Conservation (phyloP, 2,113 vertebrate species). For the Rallus limicola region DNA sequence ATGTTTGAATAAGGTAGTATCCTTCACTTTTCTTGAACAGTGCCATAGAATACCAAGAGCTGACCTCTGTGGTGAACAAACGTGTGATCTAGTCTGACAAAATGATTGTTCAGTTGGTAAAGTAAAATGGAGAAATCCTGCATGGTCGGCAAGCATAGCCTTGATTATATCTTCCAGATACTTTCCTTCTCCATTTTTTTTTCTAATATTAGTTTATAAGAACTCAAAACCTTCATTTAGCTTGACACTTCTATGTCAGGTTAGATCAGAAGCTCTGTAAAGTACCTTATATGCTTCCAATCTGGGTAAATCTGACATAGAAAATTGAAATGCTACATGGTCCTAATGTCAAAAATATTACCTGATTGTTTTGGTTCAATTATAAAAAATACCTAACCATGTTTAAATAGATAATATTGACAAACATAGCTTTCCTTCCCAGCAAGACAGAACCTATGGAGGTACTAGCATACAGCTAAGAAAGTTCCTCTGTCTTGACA, state of each 20-base stretch:
- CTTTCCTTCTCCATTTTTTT: background rate
- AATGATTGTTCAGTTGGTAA: background rate
- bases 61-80: background rate
- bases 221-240: background rate
- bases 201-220: background rate
- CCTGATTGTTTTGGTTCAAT: background rate
- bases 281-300: background rate
- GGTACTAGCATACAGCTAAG: background rate
- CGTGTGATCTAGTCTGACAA: fast-evolving
- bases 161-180: background rate
- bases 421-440: background rate
- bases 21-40: background rate
- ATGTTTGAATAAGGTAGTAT: background rate
- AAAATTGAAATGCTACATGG: background rate
- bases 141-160: background rate
- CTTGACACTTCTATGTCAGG: background rate
- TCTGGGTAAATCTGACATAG: background rate
- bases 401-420: background rate
- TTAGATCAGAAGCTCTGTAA: background rate
- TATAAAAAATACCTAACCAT: background rate
- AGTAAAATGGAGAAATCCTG: background rate
- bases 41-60: background rate
- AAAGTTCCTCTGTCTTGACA: background rate
- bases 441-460: background rate
- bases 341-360: background rate